These are phyloP conservation scores for Pogona vitticeps DNA, from an alignment of 2,113 vertebrate genomes.

Conservation along the genomic window DNA sequence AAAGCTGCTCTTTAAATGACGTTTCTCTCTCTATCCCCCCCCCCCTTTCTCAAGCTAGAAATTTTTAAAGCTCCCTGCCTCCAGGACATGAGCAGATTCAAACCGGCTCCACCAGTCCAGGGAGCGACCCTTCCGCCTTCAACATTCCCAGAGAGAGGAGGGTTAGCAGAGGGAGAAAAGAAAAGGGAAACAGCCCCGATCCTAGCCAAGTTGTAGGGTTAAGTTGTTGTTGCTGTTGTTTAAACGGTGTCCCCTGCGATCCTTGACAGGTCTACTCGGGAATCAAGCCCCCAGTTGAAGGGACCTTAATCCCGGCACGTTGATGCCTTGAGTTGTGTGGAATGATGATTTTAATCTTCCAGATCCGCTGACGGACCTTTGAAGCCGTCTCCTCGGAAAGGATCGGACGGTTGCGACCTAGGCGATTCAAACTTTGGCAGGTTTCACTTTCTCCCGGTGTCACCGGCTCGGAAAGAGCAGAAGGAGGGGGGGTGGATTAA, in stretches of 20 bases:
- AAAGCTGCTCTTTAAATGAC: neutral
- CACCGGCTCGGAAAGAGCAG: too few relatives aligned
- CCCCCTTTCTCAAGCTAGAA: constrained; percentile 36
- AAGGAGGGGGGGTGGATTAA: too few relatives aligned
- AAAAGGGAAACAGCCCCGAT: neutral
- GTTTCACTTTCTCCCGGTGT: neutral
- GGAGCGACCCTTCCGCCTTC: constrained; percentile 23
- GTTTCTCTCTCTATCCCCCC: accelerated
- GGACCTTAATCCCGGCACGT: neutral
- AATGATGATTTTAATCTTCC: neutral
- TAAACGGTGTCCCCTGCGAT: neutral
- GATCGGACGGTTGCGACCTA: too few relatives aligned
- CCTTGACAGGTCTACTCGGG: neutral
- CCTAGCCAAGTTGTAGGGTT: too few relatives aligned
- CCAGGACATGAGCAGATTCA: constrained; percentile 52
- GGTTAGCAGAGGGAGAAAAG: neutral
- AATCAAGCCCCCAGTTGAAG: neutral
- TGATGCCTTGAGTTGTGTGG: neutral
- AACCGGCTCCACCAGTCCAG: constrained; percentile 65
- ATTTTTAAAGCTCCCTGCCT: constrained; percentile 26
- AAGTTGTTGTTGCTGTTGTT: too few relatives aligned
- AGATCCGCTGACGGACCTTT: neutral
- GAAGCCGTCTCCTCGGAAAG: too few relatives aligned
- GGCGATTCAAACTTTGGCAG: neutral
- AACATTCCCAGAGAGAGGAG: constrained; percentile 28